A percentile compares a stretch with the other conserved stretches of the same genome.
Evolutionary conservation across 2,888 invertebrate species (phyloP).

Genomic region (Drosophila melanocephala): DNA sequence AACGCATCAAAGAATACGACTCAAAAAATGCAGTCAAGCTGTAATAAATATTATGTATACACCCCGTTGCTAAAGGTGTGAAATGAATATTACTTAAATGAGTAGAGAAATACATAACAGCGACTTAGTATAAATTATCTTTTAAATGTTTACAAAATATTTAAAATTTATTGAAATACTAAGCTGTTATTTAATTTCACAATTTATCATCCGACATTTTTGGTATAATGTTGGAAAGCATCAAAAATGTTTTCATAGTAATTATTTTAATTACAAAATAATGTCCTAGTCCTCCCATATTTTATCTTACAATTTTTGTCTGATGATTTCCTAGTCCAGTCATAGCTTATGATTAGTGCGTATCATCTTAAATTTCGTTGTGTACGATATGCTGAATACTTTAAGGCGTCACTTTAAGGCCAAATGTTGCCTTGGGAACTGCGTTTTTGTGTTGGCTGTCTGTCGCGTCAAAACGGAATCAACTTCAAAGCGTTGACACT

Average conservation of each 20-base stretch:
- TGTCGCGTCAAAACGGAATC: slow-evolving; percentile 55
- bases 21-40: slow-evolving; percentile 33
- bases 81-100: background rate
- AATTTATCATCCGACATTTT: background rate
- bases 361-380: slow-evolving; percentile 8
- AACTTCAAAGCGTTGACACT: slow-evolving; percentile 57
- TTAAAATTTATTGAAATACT: background rate
- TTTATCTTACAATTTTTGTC: background rate
- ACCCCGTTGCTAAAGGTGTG: background rate
- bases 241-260: background rate
- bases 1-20: slow-evolving; percentile 28
- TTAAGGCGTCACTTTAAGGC: slow-evolving; percentile 32
- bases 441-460: slow-evolving; percentile 38
- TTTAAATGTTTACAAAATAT: background rate
- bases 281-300: background rate
- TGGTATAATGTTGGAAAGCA: background rate
- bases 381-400: slow-evolving; percentile 44
- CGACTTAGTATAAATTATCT: background rate
- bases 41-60: slow-evolving; percentile 47
- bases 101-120: background rate
- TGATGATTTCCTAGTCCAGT: background rate
- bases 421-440: slow-evolving; percentile 32
- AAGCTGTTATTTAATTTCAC: background rate
- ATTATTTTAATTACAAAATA: background rate
- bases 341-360: background rate